Evolutionary conservation across 2,113 vertebrate genomes (phyloP).

Genomic region (Blennius ocellaris): DNA sequence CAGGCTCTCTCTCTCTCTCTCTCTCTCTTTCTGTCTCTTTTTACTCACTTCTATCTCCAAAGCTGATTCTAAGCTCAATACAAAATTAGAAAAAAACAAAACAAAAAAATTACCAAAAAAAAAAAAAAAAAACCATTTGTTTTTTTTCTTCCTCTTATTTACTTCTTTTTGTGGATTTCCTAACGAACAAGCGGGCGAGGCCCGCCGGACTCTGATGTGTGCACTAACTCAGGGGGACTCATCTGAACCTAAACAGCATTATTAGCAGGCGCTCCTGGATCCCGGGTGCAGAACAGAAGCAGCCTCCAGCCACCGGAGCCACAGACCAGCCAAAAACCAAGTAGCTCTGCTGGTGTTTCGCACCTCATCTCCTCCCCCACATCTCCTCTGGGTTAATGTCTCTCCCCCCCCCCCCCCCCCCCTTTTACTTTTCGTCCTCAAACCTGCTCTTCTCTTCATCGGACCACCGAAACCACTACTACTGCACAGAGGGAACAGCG

Average conservation of each 20-base stretch:
- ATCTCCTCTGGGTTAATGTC: conserved; percentile 57
- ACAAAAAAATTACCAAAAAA: no score
- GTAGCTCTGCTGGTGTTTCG: conserved; percentile 64
- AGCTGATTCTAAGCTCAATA: conserved; percentile 78
- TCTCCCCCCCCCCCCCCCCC: no score
- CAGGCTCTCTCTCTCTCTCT: conserved; percentile 22
- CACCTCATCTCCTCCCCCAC: conserved; percentile 42
- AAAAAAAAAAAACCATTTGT: conserved; percentile 10
- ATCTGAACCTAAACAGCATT: conserved; percentile 74
- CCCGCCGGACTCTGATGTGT: conserved; percentile 65
- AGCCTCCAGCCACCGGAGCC: conserved; percentile 58
- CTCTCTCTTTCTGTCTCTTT: no score
- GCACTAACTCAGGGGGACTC: conserved; percentile 84
- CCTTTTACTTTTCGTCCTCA: conserved; percentile 18
- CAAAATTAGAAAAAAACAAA: conserved; percentile 48
- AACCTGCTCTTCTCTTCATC: conserved; percentile 34
- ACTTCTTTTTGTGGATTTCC: conserved; percentile 71
- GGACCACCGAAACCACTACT: conserved; percentile 72
- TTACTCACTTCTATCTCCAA: conserved; percentile 63
- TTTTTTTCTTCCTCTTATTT: conserved; percentile 24
- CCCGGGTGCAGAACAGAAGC: conserved; percentile 21
- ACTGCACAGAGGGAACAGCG: conserved; percentile 54
- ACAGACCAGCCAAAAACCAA: conserved; percentile 61
- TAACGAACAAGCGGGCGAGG: conserved; percentile 61
- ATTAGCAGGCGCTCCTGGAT: conserved; percentile 63